Evolutionary conservation across 1,140 invertebrate species (phyloP).

Genomic region (Bombus superbus): DNA sequence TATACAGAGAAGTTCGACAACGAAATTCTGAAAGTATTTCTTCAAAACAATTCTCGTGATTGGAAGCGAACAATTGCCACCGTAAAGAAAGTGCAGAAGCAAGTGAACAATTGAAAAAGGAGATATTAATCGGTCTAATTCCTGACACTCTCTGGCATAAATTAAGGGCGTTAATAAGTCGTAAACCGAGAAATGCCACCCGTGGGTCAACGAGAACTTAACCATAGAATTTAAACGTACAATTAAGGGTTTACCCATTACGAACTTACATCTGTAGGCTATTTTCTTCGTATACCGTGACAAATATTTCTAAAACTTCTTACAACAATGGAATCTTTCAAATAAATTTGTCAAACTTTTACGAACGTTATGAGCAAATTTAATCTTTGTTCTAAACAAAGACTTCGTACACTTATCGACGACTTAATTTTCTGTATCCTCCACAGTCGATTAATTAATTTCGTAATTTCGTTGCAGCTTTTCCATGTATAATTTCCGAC

Average conservation of each 20-base stretch:
- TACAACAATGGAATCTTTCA: not conserved
- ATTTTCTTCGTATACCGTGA: not conserved
- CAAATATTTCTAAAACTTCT: not conserved
- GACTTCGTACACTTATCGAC: not conserved
- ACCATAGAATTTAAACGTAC: conserved; percentile 24
- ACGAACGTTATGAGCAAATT: not conserved
- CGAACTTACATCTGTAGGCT: not conserved
- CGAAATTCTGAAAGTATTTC: not conserved
- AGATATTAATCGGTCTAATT: conserved; percentile 29
- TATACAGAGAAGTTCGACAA: not conserved
- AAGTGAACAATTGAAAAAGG: conserved; percentile 13
- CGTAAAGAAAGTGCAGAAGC: not conserved
- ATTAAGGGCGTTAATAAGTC: conserved; percentile 20
- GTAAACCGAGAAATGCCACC: conserved; percentile 18
- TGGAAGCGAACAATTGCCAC: not conserved
- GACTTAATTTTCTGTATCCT: too few relatives aligned
- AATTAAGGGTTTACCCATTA: conserved; percentile 21
- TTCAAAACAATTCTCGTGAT: not conserved
- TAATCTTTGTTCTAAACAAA: not conserved
- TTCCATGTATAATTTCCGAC: not conserved
- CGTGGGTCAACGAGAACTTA: conserved; percentile 35
- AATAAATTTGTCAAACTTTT: not conserved
- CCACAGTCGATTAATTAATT: too few relatives aligned
- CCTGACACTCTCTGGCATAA: conserved; percentile 28
- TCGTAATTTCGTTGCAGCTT: not conserved